Evolutionary conservation across 2,113 vertebrate genomes (phyloP), one percentile per base, ranked within the genome.

Genomic region (Rhinopithecus roxellana): DNA sequence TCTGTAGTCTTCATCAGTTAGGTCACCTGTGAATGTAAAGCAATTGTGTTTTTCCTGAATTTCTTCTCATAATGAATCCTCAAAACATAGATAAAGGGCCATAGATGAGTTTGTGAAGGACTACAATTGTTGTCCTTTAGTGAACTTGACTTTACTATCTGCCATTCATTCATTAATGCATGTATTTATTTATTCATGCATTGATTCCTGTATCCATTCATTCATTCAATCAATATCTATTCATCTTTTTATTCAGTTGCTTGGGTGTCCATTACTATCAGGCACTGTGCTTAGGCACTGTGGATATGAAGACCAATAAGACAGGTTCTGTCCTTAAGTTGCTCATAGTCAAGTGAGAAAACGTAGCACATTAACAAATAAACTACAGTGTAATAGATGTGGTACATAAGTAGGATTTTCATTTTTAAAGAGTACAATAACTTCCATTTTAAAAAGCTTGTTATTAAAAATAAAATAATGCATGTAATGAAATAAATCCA

Each of bases 1-100:
- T 96, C 77, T 97, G 45, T 97, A 92, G 85, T 97, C 90, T 98
- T 97, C 88, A 96, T 98, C 95, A 98, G 38, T 74, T 92, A 97
- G 87, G 92, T 97, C 80, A 97, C 95, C 96, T 97, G 59, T 92
- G 83, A 97, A 85, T 95, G 90, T 70, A 94, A 94, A 95, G 8
- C 38, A 92, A 92, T 69, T 92, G 8, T 82, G 9, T 55, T 90
- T 98, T 95, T 88, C 84, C 35, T 89, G 43, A 93, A 93, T 90
- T 88, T 90, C 43, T 14, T 97, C 12, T 90, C 18, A 12, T 80
- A 93, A 74, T 38, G 7, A 40, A 80, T 67, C 40, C 16, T 77
- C 25, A 95, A 61, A 93, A 22, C 20, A 75, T 40, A 92, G 61
- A 70, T 82, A 32, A 90, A 3, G 35, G 6, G 13, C 18, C 59